Conservation (phyloP, 2,113 vertebrate genomes). For the Clarias batrachus region DNA sequence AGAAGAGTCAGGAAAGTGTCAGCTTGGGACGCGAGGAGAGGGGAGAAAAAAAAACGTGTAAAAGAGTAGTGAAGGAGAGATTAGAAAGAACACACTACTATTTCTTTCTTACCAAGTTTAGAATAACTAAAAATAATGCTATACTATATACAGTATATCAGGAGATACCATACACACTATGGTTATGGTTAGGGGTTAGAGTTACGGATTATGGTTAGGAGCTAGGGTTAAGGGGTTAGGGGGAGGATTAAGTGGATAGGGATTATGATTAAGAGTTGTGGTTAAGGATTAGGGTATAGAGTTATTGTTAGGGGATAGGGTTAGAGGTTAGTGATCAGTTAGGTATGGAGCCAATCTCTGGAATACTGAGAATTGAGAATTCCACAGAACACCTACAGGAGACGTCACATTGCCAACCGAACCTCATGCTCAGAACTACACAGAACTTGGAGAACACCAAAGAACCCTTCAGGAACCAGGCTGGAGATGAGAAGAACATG, state of each 20-base stretch:
- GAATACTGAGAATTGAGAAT: neutral
- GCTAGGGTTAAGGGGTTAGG: no score
- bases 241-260: no score
- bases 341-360: neutral
- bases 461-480: neutral
- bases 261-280: no score
- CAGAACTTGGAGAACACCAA: neutral
- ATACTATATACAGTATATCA: neutral
- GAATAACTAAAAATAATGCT: neutral
- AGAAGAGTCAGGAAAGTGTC: slow-evolving; percentile 30
- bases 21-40: neutral
- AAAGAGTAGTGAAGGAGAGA: slow-evolving; percentile 11
- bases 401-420: neutral
- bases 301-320: no score
- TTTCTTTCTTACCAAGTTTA: neutral
- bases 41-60: neutral
- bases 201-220: no score
- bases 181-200: no score
- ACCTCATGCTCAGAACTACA: no score
- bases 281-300: no score
- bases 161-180: neutral
- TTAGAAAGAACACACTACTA: neutral
- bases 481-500: neutral
- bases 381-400: neutral
- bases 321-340: neutral